Evolutionary conservation across 2,113 vertebrate species (phyloP).

Genomic region (Callipepla californica): DNA sequence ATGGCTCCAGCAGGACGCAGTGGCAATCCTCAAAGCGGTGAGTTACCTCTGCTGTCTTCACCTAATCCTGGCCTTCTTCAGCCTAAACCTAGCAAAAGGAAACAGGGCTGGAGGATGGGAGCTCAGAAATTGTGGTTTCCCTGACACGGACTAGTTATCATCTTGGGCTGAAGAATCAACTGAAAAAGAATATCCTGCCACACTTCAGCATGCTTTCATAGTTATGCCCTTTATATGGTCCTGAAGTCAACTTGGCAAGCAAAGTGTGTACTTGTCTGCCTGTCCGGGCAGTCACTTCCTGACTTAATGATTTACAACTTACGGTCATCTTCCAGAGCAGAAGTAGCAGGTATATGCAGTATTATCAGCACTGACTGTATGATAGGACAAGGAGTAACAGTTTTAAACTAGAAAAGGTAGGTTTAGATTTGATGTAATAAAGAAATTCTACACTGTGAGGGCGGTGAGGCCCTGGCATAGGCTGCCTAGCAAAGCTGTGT

Average conservation of each 20-base stretch:
- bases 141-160: background rate
- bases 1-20: constrained; percentile 90
- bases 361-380: background rate
- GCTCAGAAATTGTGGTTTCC: fast-evolving
- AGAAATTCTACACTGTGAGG: background rate
- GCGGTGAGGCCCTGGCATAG: background rate
- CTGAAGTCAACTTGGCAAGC: constrained; percentile 10
- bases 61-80: background rate
- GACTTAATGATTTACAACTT: constrained; percentile 13
- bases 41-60: constrained; percentile 55
- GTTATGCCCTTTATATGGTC: background rate
- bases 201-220: constrained; percentile 14
- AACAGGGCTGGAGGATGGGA: background rate
- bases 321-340: background rate
- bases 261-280: background rate
- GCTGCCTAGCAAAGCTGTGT: background rate
- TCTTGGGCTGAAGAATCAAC: constrained; percentile 22
- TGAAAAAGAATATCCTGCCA: background rate
- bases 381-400: background rate
- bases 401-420: background rate
- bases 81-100: background rate
- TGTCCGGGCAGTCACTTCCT: constrained; percentile 22
- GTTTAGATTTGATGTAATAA: background rate
- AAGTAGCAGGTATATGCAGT: background rate
- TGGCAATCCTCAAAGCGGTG: constrained; percentile 93